These are phyloP conservation scores for Heliocidaris tuberculata DNA, from an alignment of 35 echinoderm and acorn worm genomes.

Conservation along the genomic window DNA sequence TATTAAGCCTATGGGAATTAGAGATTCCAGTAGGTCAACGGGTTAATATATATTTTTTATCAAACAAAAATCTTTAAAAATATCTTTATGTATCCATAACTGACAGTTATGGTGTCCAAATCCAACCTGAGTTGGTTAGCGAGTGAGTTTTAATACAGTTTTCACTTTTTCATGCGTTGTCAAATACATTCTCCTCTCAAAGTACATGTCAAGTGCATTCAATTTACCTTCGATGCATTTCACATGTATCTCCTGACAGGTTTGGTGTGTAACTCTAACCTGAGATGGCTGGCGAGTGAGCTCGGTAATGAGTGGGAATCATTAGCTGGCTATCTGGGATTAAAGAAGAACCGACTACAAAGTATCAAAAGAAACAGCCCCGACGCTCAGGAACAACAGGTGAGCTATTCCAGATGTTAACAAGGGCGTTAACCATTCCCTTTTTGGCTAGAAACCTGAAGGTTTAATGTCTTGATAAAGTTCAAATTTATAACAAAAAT, in stretches of 20 bases:
- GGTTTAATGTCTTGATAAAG: neutral
- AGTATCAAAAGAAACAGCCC: constrained; percentile 92
- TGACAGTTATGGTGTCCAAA: too few species aligned
- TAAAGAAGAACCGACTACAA: constrained; percentile 88
- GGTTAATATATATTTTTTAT: too few species aligned
- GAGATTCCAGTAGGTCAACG: too few species aligned
- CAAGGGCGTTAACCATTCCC: neutral
- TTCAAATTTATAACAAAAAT: too few species aligned
- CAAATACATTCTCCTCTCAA: too few species aligned
- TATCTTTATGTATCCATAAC: too few species aligned
- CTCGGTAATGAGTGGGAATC: constrained; percentile 95
- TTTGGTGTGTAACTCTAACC: constrained; percentile 72
- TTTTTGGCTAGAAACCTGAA: neutral
- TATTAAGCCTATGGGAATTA: too few species aligned
- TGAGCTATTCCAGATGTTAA: neutral
- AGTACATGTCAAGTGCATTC: neutral
- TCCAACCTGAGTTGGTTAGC: too few species aligned
- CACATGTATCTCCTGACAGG: neutral
- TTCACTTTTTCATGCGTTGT: too few species aligned
- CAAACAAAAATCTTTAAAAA: too few species aligned
- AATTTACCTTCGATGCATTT: neutral
- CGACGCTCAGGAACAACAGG: constrained; percentile 42
- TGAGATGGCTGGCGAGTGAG: constrained; percentile 82
- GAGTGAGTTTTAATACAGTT: too few species aligned
- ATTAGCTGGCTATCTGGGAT: constrained; percentile 70